Evolutionary conservation across 2,797 vertebrate species (phyloP), one percentile per base, ranked within the genome.

Genomic region (Eulemur mongoz): DNA sequence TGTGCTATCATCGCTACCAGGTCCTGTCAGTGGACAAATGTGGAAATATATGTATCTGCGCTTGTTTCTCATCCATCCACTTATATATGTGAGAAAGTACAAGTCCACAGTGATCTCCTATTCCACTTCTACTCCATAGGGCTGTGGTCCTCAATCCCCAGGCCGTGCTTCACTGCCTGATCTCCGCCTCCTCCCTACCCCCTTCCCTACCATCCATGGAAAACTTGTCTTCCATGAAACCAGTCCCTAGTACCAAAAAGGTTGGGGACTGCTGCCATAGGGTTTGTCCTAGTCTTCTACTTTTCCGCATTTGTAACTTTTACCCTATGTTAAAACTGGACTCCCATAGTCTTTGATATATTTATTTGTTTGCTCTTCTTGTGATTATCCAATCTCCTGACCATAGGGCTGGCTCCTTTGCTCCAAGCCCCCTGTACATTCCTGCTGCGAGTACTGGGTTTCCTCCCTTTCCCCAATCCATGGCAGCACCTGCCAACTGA

Each of bases 21-120:
- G 10, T 40, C 22, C 38, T 83, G 18, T 25, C 40, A 12, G 59
- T 2, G 17, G 35, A n/a, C n/a, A 76, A 0, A 27, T 4, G 25
- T 27, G 38, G 75, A 54, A 84, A 67, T 54, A 6, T 0, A 1
- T 9, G 6, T 23, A 4, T 52, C 30, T 57, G 0, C 3, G 20
- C 43, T 32, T 57, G 5, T 32, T 50, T 32, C 35, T 69, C 23
- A 22, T 30, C 18, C 35, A 27, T 27, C 76, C 73, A 25, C 14
- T 65, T 3, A 0, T 27, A 1, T 13, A 5, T 59, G 10, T 38
- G 25, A 75, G 50, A 86, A 80, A 32, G 76, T 25, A 18, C 20
- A 63, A 14, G n/a, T 32, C 38, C 70, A 52, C 78, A 6, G 20
- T 20, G 14, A 48, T 12, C n/a, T 72, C 69, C 50, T 17, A 4